Percentiles rank a stretch among this genome's conserved stretches.
phyloP scores from a whole-genome alignment of 2,888 invertebrate species.

The Drosophila subquinaria region DNA sequence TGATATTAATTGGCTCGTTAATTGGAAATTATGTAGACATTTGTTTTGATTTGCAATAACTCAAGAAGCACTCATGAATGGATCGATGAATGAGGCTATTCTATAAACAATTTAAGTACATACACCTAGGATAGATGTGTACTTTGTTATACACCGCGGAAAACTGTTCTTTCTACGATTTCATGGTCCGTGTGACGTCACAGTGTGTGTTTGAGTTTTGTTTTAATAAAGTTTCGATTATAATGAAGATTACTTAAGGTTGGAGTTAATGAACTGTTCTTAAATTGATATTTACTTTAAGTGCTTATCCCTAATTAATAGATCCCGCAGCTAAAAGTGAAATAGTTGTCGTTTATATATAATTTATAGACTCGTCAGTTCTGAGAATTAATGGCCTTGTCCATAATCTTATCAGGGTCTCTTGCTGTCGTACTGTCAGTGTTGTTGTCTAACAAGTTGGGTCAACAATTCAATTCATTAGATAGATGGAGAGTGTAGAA shows the following conservation, averaged over 20 bases:
- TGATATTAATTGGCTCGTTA: conserved; percentile 50
- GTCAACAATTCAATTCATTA: conserved; percentile 62
- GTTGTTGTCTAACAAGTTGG: conserved; percentile 51
- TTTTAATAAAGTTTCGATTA: not conserved
- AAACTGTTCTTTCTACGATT: conserved; percentile 1
- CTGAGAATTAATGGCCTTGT: conserved; percentile 38
- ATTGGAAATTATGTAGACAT: conserved; percentile 53
- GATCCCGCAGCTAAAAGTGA: conserved; percentile 27
- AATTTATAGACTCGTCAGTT: conserved; percentile 33
- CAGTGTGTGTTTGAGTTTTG: not conserved
- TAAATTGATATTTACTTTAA: not conserved
- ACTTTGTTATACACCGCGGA: not conserved
- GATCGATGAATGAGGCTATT: conserved; percentile 39
- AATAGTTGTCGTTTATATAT: conserved; percentile 16
- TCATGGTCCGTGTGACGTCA: conserved; percentile 33
- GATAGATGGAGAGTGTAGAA: conserved; percentile 23
- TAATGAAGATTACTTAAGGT: not conserved
- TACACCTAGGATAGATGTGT: not conserved
- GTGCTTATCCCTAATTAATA: conserved; percentile 24
- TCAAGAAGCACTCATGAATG: conserved; percentile 48
- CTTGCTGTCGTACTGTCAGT: not conserved
- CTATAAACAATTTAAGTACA: conserved; percentile 44
- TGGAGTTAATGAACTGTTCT: not conserved
- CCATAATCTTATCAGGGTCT: conserved; percentile 55
- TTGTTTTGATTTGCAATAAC: conserved; percentile 58